Conservation (phyloP, 2,888 invertebrate species). For the Tridacna gigas region DNA sequence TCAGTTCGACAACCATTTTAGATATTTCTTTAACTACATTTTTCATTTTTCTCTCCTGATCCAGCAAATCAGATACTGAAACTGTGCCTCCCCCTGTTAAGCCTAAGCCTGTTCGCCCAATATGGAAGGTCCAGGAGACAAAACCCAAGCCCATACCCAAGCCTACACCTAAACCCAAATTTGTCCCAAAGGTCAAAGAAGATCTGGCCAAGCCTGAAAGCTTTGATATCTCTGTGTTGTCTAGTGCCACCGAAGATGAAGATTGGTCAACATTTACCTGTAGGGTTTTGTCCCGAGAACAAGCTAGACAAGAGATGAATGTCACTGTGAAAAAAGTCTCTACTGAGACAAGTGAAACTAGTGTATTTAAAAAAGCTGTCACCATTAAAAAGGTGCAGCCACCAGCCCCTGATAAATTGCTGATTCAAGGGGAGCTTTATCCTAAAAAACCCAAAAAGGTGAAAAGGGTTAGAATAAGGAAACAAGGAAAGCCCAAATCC, state of each 20-base stretch:
- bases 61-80: constrained; percentile 62
- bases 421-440: constrained; percentile 52
- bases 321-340: constrained; percentile 17
- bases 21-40: not conserved
- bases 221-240: constrained; percentile 14
- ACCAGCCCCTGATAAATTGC: constrained; percentile 57
- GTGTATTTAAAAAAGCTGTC: constrained; percentile 51
- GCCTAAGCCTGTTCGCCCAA: constrained; percentile 61
- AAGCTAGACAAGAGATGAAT: constrained; percentile 7
- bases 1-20: not conserved
- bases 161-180: constrained; percentile 9
- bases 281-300: constrained; percentile 13
- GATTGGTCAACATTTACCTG: constrained; percentile 14
- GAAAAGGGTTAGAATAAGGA: constrained; percentile 63
- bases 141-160: constrained; percentile 2
- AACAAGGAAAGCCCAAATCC: constrained; percentile 32
- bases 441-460: constrained; percentile 39
- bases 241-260: constrained; percentile 10
- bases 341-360: not conserved
- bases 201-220: constrained; percentile 12
- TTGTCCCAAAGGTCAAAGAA: not conserved
- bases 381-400: constrained; percentile 50
- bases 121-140: constrained; percentile 50
- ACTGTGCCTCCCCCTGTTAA: constrained; percentile 53
- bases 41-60: constrained; percentile 21